Conservation (phyloP, 2,113 vertebrate genomes). For the Mirza zaza region DNA sequence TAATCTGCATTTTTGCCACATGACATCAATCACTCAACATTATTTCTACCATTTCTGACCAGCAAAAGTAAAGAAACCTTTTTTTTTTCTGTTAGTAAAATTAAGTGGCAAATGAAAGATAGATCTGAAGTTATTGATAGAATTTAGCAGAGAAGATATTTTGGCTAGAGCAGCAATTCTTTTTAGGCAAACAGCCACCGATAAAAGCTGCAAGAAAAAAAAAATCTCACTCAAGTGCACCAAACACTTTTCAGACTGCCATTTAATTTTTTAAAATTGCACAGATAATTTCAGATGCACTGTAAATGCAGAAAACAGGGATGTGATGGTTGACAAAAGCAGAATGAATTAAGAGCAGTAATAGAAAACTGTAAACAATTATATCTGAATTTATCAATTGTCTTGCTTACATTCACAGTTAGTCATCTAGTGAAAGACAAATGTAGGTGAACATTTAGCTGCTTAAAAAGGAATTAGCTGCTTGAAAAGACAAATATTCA, state of each 20-base stretch:
- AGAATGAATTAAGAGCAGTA: neutral
- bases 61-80: neutral
- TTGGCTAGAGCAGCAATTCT: neutral
- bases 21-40: neutral
- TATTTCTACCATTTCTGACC: neutral
- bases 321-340: neutral
- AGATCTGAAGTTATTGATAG: neutral
- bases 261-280: neutral
- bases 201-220: neutral
- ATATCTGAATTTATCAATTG: neutral
- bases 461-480: neutral
- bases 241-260: neutral
- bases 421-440: constrained; percentile 9
- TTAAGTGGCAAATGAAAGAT: neutral
- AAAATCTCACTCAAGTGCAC: neutral
- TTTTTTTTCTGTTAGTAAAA: neutral
- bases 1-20: neutral
- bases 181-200: neutral
- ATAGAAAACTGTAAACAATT: neutral
- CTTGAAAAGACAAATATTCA: neutral
- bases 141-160: neutral
- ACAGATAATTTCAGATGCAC: neutral
- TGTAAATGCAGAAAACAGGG: neutral
- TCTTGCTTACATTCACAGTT: neutral
- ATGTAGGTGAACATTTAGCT: neutral